Base-by-base conservation (phyloP, 2,888 invertebrate species). In the Eilema griseolum region DNA sequence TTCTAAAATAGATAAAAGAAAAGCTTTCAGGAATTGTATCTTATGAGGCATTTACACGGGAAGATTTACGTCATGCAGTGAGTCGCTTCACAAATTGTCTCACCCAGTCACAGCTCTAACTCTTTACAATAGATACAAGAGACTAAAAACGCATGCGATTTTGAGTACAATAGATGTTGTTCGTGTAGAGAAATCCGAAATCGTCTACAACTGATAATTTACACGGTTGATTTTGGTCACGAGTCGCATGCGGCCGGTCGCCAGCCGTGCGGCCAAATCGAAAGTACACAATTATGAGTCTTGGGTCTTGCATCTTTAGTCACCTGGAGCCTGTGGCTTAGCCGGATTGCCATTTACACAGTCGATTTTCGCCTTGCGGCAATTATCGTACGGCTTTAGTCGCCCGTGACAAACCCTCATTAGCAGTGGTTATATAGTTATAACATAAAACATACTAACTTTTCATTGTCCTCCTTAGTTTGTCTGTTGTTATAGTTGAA, bases 401-500 rank as follows among this genome's bases (percentile, higher is more conserved):
- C 59, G 24, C 59, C 12, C n/a, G 12, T 41, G 33, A 16, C 1
- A 16, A 37, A 41, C 41, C 12, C 33, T 37, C 33, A 12, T 37
- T 12, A 37, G 33, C 33, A 28, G n/a, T n/a, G n/a, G n/a, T n/a
- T n/a, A n/a, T n/a, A n/a, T n/a, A n/a, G n/a, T n/a, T n/a, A n/a
- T n/a, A n/a, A n/a, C n/a, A n/a, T n/a, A n/a, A n/a, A n/a, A 20
- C n/a, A 56, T 37, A 78, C 74, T 77, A 68, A 87, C 88, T 77
- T 85, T 20, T 80, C 82, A 3, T 79, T 81, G 56, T 86, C 84
- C 3, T 86, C 84, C 7, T 77, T 77, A 33, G 72, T 70, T 59
- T 69, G 83, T 2, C 83, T 82, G 41, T 33, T 76, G 60, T 85
- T 84, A 59, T 79, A 81, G 31, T 81, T 81, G 16, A 81, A 87